Evolutionary conservation across 2,888 invertebrate species (phyloP).

Genomic region (Apotomis turbidana): DNA sequence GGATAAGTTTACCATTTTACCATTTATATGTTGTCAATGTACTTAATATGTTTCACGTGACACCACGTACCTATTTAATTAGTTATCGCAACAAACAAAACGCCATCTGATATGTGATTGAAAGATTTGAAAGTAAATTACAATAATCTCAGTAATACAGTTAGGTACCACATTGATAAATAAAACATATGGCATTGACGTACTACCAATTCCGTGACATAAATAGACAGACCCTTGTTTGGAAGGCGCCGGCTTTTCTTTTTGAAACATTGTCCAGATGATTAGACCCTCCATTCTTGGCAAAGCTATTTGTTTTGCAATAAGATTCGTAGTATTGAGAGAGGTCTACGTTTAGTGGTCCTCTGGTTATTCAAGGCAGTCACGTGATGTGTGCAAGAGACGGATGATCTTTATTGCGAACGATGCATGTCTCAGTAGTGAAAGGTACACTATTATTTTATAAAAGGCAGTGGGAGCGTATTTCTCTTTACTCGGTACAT

Average conservation of each 20-base stretch:
- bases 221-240: conserved; percentile 39
- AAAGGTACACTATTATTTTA: conserved; percentile 44
- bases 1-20: too few relatives aligned
- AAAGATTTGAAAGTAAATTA: neutral
- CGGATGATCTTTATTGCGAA: conserved; percentile 38
- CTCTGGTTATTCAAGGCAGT: conserved; percentile 59
- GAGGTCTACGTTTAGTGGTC: conserved; percentile 11
- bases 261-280: conserved; percentile 43
- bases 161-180: neutral
- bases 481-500: neutral
- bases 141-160: neutral
- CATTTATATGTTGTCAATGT: too few relatives aligned
- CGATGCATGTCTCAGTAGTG: conserved; percentile 43
- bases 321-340: neutral
- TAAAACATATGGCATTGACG: conserved; percentile 3
- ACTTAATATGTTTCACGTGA: too few relatives aligned
- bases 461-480: conserved; percentile 1
- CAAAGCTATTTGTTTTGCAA: conserved; percentile 3
- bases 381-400: conserved; percentile 58
- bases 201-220: conserved; percentile 25
- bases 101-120: too few relatives aligned
- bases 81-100: neutral
- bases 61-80: too few relatives aligned
- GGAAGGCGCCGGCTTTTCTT: conserved; percentile 44
- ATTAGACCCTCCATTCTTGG: conserved; percentile 38